Evolutionary conservation across 2,113 vertebrate genomes (phyloP).

Genomic region (Condylura cristata): DNA sequence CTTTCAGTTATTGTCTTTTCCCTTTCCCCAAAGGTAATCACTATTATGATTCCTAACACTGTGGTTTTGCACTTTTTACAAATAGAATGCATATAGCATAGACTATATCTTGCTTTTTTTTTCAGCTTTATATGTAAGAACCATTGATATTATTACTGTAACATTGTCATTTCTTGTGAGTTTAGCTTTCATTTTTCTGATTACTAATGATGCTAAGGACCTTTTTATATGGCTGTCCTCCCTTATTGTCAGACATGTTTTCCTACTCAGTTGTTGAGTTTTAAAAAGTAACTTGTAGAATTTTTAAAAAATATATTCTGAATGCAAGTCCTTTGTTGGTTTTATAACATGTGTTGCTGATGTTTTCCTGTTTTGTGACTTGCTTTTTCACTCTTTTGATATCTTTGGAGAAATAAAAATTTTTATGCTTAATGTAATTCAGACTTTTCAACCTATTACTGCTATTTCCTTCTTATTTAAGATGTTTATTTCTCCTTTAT

Average conservation of each 20-base stretch:
- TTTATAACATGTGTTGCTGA: not conserved
- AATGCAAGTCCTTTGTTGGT: not conserved
- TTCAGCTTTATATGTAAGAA: not conserved
- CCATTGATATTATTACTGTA: not conserved
- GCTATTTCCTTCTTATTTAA: not conserved
- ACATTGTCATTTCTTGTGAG: not conserved
- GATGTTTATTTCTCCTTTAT: not conserved
- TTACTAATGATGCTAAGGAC: not conserved
- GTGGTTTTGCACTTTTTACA: not conserved
- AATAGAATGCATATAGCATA: not conserved
- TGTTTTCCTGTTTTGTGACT: not conserved
- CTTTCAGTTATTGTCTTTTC: no score
- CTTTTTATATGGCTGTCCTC: not conserved
- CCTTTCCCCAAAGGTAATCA: not conserved
- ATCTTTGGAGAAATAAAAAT: not conserved
- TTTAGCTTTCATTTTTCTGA: not conserved
- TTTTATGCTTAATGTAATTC: constrained; percentile 1
- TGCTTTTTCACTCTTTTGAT: constrained; percentile 39
- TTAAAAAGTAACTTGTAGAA: not conserved
- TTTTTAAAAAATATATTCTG: not conserved
- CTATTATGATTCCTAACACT: not conserved
- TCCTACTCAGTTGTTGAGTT: not conserved
- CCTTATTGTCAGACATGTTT: not conserved
- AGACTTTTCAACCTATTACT: not conserved
- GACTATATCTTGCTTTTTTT: not conserved